Percentiles rank a stretch among this genome's conserved stretches.
Conservation (phyloP, 2,113 vertebrate genomes). For the Piprites chloris region DNA sequence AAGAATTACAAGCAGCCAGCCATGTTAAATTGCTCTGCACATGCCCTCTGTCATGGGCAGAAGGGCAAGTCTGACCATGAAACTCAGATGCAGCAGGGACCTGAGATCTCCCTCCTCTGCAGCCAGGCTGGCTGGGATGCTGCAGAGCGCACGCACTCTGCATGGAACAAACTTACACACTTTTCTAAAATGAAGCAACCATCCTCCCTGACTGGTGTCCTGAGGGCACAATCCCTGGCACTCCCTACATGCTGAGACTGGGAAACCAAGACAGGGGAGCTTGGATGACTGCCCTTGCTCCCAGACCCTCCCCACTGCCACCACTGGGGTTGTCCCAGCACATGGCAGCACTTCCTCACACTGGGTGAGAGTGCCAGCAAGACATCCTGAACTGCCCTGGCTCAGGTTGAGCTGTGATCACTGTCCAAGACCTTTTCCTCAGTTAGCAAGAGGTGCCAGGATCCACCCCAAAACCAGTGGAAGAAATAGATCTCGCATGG, state of each 20-base stretch:
- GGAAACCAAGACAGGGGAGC: neutral
- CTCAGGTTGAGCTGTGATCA: neutral
- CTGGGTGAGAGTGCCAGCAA: neutral
- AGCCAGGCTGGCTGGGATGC: neutral
- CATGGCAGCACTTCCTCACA: neutral
- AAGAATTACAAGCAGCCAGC: neutral
- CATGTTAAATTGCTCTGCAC: neutral
- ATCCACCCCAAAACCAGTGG: neutral
- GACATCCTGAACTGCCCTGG: neutral
- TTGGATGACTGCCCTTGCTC: neutral
- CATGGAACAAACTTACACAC: rapidly evolving
- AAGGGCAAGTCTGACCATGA: neutral
- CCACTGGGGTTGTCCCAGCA: rapidly evolving
- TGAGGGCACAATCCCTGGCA: neutral
- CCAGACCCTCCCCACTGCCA: rapidly evolving
- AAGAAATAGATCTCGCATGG: neutral
- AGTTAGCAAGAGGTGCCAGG: neutral
- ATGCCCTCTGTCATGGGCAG: neutral
- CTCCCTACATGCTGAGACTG: neutral
- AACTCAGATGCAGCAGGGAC: neutral
- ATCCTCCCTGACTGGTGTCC: neutral
- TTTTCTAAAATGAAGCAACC: neutral
- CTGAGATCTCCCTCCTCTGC: neutral
- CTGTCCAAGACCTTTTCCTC: neutral
- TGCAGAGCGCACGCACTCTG: neutral